Evolutionary conservation across 2,797 vertebrate species (phyloP).

Genomic region (Ibycter americanus): DNA sequence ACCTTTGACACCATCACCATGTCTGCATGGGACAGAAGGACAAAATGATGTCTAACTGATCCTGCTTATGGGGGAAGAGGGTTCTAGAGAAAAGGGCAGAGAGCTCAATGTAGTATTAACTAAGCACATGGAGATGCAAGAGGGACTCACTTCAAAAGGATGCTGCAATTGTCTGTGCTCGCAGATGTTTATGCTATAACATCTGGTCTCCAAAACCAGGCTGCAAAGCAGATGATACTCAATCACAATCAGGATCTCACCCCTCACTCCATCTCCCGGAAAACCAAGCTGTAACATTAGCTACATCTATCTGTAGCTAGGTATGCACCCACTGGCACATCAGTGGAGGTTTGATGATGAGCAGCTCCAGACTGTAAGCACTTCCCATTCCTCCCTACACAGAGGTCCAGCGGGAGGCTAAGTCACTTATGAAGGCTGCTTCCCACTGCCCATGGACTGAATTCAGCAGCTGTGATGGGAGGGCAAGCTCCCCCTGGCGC

Average conservation of each 20-base stretch:
- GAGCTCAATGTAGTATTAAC: background rate
- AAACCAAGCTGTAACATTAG: background rate
- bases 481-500: background rate
- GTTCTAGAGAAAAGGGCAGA: background rate
- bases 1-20: background rate
- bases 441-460: background rate
- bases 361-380: background rate
- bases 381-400: background rate
- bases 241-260: background rate
- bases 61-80: background rate
- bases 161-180: background rate
- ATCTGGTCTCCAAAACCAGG: background rate
- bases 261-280: background rate
- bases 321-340: background rate
- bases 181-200: background rate
- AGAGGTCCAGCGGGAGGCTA: accelerated
- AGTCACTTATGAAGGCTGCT: background rate
- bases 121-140: background rate
- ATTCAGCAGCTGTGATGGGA: background rate
- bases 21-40: background rate
- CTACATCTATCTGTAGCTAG: background rate
- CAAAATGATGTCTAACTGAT: background rate
- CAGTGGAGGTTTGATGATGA: background rate
- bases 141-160: background rate
- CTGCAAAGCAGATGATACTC: background rate